Conservation (phyloP, 2,888 invertebrate species). For the Hemicrepidius hirtus region DNA sequence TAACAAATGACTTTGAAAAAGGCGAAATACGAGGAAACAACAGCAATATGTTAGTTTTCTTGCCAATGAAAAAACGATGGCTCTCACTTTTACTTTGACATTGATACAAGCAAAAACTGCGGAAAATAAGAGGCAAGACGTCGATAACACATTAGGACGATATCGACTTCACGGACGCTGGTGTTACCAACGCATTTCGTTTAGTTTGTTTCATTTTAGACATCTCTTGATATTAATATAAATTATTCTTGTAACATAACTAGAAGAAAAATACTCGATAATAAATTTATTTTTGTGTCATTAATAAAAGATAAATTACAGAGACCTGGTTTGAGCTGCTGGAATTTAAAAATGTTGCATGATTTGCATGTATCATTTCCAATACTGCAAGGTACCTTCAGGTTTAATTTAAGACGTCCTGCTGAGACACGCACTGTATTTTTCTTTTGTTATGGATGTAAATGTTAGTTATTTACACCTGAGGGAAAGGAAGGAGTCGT, state of each 20-base stretch:
- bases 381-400: constrained; percentile 2
- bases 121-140: constrained; percentile 30
- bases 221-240: constrained; percentile 6
- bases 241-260: background rate
- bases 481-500: no score
- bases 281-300: no score
- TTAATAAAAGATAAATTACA: no score
- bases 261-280: background rate
- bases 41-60: constrained; percentile 38
- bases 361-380: constrained; percentile 23
- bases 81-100: constrained; percentile 36
- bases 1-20: constrained; percentile 30
- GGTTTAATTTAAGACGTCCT: constrained; percentile 6
- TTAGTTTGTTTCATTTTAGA: constrained; percentile 15
- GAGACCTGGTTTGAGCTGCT: background rate
- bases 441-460: background rate
- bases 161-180: constrained; percentile 25
- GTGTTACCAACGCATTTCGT: background rate
- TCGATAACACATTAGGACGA: constrained; percentile 32
- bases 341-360: background rate
- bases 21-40: constrained; percentile 29
- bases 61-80: constrained; percentile 26
- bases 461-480: background rate
- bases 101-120: constrained; percentile 37
- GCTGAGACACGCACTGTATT: constrained; percentile 19